Evolutionary conservation across 2,113 vertebrate genomes (phyloP).

Genomic region (Emydocephalus ijimae): DNA sequence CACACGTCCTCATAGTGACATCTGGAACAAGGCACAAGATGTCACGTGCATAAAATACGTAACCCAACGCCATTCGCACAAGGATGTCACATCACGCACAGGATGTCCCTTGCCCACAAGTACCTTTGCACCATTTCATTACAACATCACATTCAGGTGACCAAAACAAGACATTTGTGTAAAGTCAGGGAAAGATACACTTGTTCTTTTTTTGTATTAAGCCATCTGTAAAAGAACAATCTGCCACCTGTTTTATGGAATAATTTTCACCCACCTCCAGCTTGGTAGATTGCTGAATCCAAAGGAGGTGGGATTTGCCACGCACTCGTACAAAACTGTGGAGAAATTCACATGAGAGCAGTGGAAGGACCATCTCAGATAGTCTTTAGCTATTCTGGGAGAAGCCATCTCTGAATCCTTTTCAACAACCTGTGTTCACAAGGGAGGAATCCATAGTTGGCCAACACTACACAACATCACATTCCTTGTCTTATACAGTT

Average conservation of each 20-base stretch:
- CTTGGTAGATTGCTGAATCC: not conserved
- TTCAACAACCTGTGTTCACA: not conserved
- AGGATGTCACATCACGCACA: not conserved
- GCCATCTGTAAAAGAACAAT: not conserved
- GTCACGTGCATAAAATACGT: not conserved
- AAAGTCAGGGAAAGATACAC: not conserved
- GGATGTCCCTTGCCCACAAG: too few species aligned
- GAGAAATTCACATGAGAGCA: not conserved
- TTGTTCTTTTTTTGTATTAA: slow-evolving; percentile 16
- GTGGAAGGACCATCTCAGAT: not conserved
- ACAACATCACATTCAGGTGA: not conserved
- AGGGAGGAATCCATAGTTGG: not conserved
- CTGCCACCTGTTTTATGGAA: not conserved
- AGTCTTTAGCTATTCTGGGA: not conserved
- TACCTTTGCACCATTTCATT: not conserved
- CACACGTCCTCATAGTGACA: not conserved
- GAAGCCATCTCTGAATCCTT: not conserved
- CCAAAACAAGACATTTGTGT: not conserved
- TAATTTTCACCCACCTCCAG: slow-evolving; percentile 15
- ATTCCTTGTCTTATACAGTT: not conserved
- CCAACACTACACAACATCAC: not conserved
- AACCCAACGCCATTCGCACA: not conserved
- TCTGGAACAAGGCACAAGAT: not conserved
- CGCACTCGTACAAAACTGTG: not conserved
- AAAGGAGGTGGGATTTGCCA: not conserved